Evolutionary conservation across 2,113 vertebrate genomes (phyloP).

Genomic region (Hydropotes inermis): DNA sequence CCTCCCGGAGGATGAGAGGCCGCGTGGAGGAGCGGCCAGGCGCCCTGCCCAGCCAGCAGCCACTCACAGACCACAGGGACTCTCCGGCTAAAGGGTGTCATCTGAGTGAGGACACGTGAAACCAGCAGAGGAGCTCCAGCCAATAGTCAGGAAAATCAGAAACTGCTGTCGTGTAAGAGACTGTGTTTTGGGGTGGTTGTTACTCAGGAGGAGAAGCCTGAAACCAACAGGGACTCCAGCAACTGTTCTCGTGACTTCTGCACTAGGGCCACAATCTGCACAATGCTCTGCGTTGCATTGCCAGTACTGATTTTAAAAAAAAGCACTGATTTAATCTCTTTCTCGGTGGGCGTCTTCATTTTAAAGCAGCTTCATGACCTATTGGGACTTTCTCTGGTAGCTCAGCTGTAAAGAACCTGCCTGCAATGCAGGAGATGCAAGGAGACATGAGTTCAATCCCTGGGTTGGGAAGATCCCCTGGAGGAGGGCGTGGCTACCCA

Average conservation of each 20-base stretch:
- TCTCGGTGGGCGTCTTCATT: not conserved
- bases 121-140: no score
- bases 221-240: not conserved
- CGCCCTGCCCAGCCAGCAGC: rapidly evolving
- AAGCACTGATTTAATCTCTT: not conserved
- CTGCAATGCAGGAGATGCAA: not conserved
- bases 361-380: not conserved
- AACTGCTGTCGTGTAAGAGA: not conserved
- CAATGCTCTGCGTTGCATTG: not conserved
- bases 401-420: not conserved
- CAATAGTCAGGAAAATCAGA: not conserved
- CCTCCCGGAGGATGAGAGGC: not conserved
- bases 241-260: not conserved
- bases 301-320: not conserved
- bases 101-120: not conserved
- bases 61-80: not conserved
- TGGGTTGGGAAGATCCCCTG: not conserved
- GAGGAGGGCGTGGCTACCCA: not conserved
- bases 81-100: not conserved
- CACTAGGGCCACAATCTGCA: not conserved
- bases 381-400: not conserved
- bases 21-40: not conserved
- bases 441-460: not conserved
- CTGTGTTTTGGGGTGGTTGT: not conserved
- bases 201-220: not conserved